Evolutionary conservation across 2,797 vertebrate species (phyloP).

Genomic region (Dicrostonyx torquatus): DNA sequence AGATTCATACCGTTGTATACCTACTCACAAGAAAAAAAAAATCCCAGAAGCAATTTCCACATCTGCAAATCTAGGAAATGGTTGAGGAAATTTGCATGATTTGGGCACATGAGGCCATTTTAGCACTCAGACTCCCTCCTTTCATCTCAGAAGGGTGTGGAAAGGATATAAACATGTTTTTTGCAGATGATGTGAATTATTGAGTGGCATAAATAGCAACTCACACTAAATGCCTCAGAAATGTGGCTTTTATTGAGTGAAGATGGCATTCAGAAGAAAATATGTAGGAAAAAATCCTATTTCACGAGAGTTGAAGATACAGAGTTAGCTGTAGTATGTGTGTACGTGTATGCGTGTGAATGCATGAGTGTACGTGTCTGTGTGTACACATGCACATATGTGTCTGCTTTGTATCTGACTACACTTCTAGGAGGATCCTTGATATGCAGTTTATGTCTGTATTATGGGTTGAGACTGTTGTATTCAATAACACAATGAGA

Average conservation of each 20-base stretch:
- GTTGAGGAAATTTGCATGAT: constrained; percentile 81
- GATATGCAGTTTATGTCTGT: constrained; percentile 38
- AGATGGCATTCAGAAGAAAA: constrained; percentile 69
- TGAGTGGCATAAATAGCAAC: constrained; percentile 77
- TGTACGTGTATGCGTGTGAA: neutral
- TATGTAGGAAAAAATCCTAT: constrained; percentile 27
- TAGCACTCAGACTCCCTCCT: constrained; percentile 76
- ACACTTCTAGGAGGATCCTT: constrained; percentile 16
- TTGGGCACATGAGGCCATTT: constrained; percentile 79
- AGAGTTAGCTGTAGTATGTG: neutral
- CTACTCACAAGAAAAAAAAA: constrained; percentile 54
- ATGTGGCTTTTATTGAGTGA: constrained; percentile 71
- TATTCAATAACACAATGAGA: neutral
- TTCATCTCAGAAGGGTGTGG: constrained; percentile 72
- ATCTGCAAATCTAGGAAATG: constrained; percentile 78
- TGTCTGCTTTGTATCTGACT: neutral
- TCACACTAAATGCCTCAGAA: constrained; percentile 67
- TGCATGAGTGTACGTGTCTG: neutral
- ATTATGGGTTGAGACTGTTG: constrained; percentile 29
- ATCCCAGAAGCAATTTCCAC: constrained; percentile 74
- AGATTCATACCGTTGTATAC: constrained; percentile 76
- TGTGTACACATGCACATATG: neutral
- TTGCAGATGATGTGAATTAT: constrained; percentile 76
- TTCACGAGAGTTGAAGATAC: constrained; percentile 16
- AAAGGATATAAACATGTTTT: constrained; percentile 79